These are phyloP conservation scores for Xyliphius kryptos DNA, from an alignment of 2,113 vertebrate species.

Conservation along the genomic window DNA sequence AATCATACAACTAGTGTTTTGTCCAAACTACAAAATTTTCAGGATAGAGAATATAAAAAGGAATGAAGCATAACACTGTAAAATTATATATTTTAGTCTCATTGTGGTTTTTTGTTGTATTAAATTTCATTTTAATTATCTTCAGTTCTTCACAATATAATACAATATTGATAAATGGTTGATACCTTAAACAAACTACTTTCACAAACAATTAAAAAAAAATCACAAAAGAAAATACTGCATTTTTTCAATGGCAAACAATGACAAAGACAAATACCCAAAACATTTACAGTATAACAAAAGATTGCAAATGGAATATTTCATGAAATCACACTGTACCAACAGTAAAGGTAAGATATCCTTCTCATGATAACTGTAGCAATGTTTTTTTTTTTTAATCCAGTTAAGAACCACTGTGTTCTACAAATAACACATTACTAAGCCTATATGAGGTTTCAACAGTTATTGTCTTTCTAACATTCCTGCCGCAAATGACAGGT, in stretches of 20 bases:
- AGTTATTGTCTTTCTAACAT: slow-evolving; percentile 28
- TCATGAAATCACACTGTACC: slow-evolving; percentile 63
- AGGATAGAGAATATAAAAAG: slow-evolving; percentile 80
- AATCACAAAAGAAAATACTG: slow-evolving; percentile 80
- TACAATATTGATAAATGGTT: slow-evolving; percentile 89
- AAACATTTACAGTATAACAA: slow-evolving; percentile 81
- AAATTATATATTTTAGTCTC: slow-evolving; percentile 23
- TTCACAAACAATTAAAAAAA: slow-evolving; percentile 72
- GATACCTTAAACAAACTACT: slow-evolving; percentile 59
- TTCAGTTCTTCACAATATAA: slow-evolving; percentile 88
- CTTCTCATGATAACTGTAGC: slow-evolving; percentile 30
- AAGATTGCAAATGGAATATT: slow-evolving; percentile 77
- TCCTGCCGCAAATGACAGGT: slow-evolving; percentile 27
- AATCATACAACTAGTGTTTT: slow-evolving; percentile 50
- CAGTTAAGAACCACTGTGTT: slow-evolving; percentile 9
- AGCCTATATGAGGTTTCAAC: slow-evolving; percentile 74
- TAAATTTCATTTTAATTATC: slow-evolving; percentile 63
- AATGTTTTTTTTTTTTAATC: neutral
- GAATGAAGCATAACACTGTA: slow-evolving; percentile 10
- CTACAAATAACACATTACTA: slow-evolving; percentile 72
- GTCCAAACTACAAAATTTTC: slow-evolving; percentile 70
- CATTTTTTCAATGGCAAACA: slow-evolving; percentile 70
- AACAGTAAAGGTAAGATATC: slow-evolving; percentile 10
- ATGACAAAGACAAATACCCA: slow-evolving; percentile 38
- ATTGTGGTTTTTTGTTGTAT: slow-evolving; percentile 17